Base-by-base conservation (phyloP, 92 coral and sea anemone species). In the Diadumene lineata region DNA sequence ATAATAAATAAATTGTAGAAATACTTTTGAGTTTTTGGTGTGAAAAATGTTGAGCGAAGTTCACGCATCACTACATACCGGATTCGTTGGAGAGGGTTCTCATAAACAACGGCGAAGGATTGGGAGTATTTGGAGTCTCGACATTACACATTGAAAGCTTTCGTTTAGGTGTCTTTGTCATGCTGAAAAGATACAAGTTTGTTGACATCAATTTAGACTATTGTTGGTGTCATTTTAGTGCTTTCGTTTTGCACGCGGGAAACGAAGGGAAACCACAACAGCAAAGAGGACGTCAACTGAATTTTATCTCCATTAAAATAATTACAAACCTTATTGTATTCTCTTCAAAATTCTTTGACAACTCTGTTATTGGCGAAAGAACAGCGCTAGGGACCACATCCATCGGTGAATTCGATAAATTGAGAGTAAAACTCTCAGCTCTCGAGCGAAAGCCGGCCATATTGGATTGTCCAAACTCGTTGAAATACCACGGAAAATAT, bases 281-380 rank as follows among this genome's bases (percentile, higher is more conserved):
- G 63, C 64, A 46, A 43, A 33, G 24, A 56, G 43, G 19, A 53
- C 23, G n/a, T 15, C 21, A 57, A 56, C 30, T 31, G 55, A 19
- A 25, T 72, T 56, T 30, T 26, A 72, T 11, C 74, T 57, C 53
- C 31, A 66, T 44, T 31, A 43, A 51, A 70, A 60, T 66, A 32
- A 33, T 65, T 26, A 69, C 86, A 57, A 77, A 87, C 88, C 96
- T 86, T 64, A 88, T 90, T 64, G 89, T 89, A 66, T 86, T 96
- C 81, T 84, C 83, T 67, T 96, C 96, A 43, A 92, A 74, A 82
- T 86, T 96, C 86, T 81, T 84, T 32, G 99, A 83, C 28, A 96
- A 75, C 89, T 96, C 93, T 33, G 99, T 86, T 77, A 96, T 87
- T 31, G 99, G 99, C 46, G 99, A 96, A 79, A 93, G 93, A 38